Base-by-base conservation (phyloP, 1,140 invertebrate species). In the Dinoponera quadriceps region DNA sequence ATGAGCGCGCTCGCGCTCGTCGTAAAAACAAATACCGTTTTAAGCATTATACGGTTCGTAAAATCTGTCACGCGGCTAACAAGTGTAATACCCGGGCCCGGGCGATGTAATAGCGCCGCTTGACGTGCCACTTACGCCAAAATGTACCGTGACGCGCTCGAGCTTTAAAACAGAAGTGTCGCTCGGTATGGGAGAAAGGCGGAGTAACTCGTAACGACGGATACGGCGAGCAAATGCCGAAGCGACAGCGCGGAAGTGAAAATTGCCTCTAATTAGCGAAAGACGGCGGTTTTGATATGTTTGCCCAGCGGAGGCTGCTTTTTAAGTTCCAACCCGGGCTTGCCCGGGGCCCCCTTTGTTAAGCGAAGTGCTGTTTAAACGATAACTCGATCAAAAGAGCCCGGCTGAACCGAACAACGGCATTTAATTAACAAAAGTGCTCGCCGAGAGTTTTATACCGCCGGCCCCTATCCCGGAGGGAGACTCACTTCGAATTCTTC, bases 351-450 rank as follows among this genome's bases (percentile, higher is more conserved):
- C 85, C 78, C 85, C 89, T 91, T 92, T 91, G 88, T 87, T 88
- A 82, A 77, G 60, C 85, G 84, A 90, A 86, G n/a, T 66, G 82
- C 87, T 89, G 89, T 91, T 92, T 91, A 92, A 93, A 91, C 92
- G 91, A 93, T 93, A 93, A 93, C 91, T 92, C 91, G 91, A 92
- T 93, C 92, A 93, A 93, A 93, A 91, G 91, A 89, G 88, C 86
- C 82, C 71, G 88, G 88, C 87, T 90, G 90, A 92, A 91, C 89
- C 90, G 92, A 92, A 92, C 91, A 92, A 93, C 92, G 92, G 90
- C 90, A 91, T 93, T 93, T 93, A 93, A 93, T 93, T 93, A 93
- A 92, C 92, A 91, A 92, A 93, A 93, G 92, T 93, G 89, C 91
- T 93, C 89, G 84, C 86, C 71, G 90, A 90, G 91, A 91, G 90